A percentile compares a stretch with the other conserved stretches of the same genome.
Conservation (phyloP, 2,113 vertebrate species). For the Casuarius casuarius region DNA sequence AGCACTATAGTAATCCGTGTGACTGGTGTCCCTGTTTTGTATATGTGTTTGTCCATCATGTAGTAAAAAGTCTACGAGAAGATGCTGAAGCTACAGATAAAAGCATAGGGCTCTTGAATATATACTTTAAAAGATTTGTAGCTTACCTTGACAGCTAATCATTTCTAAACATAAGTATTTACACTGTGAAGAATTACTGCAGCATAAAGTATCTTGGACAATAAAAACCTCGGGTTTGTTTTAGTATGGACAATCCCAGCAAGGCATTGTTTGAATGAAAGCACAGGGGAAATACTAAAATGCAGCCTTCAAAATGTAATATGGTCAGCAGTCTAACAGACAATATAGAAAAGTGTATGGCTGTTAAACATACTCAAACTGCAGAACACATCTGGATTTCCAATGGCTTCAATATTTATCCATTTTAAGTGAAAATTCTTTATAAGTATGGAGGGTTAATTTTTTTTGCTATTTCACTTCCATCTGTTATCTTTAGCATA, state of each 20-base stretch:
- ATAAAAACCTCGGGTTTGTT: background rate
- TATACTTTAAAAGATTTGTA: background rate
- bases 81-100: background rate
- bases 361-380: accelerated
- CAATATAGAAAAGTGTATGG: background rate
- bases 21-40: background rate
- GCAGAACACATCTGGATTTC: accelerated
- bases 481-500: background rate
- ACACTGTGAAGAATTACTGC: background rate
- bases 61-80: background rate
- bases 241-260: background rate
- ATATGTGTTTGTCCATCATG: background rate
- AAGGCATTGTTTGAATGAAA: background rate
- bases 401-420: background rate
- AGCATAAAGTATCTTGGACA: background rate
- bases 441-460: background rate
- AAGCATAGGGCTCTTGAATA: background rate
- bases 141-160: background rate
- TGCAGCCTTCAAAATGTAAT: too few relatives aligned
- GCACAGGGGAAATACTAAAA: background rate
- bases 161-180: background rate
- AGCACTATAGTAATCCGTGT: background rate
- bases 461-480: background rate
- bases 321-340: too few relatives aligned
- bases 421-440: background rate